A percentile compares a stretch with the other conserved stretches of the same genome.
Conservation (phyloP, 2,797 vertebrate genomes). For the Sternarchorhynchus goeldii region DNA sequence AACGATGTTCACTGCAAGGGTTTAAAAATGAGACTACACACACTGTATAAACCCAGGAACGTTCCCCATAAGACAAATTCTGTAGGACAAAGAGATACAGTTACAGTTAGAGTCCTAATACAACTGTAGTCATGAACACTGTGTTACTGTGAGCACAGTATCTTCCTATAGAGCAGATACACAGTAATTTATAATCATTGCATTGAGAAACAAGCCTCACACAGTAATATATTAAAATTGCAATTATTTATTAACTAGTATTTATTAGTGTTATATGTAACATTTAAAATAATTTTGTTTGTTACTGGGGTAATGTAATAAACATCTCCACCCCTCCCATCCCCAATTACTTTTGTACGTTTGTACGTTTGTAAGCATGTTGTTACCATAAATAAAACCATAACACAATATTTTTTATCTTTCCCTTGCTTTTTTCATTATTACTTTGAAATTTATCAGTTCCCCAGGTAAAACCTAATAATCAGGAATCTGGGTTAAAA, state of each 20-base stretch:
- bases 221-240: neutral
- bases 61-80: neutral
- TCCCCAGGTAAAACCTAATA: neutral
- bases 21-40: neutral
- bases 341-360: no score
- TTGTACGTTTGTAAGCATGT: no score
- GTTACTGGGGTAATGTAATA: no score
- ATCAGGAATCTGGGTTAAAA: neutral
- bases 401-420: no score
- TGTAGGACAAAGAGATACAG: neutral
- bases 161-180: no score
- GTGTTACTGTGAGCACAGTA: no score
- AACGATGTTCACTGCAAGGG: neutral
- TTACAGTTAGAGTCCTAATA: neutral
- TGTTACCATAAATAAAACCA: no score
- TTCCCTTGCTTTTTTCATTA: neutral
- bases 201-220: neutral
- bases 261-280: neutral
- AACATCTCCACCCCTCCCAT: no score
- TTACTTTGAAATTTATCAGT: neutral
- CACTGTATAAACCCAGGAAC: neutral
- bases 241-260: neutral
- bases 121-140: neutral
- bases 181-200: no score
- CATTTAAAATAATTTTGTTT: neutral